Evolutionary conservation across 2,797 vertebrate genomes (phyloP).

Genomic region (Lagodon rhomboides): DNA sequence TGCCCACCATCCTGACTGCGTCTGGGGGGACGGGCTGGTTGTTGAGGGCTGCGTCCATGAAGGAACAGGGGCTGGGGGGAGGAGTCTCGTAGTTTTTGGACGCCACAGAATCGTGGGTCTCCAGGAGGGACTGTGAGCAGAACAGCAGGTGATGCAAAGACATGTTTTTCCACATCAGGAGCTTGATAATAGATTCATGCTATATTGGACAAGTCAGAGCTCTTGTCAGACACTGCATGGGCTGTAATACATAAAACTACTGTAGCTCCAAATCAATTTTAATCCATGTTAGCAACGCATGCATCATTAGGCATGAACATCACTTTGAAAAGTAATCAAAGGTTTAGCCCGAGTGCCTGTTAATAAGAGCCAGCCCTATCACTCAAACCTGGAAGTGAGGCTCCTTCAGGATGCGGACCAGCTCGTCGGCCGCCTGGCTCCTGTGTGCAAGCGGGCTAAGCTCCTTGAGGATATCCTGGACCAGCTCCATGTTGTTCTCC

Average conservation of each 20-base stretch:
- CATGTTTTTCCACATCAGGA: not conserved
- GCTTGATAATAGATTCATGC: not conserved
- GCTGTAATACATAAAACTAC: not conserved
- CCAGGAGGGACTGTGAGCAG: slow-evolving; percentile 90
- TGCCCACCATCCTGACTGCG: slow-evolving; percentile 96
- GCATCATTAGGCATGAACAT: slow-evolving; percentile 38
- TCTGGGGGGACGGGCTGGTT: slow-evolving; percentile 95
- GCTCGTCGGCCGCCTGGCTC: slow-evolving; percentile 88
- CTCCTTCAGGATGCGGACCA: slow-evolving; percentile 91
- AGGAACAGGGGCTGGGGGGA: slow-evolving; percentile 90
- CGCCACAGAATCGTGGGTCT: slow-evolving; percentile 96
- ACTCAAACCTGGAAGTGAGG: slow-evolving; percentile 95
- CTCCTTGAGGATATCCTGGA: slow-evolving; percentile 96
- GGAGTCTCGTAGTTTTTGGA: slow-evolving; percentile 96
- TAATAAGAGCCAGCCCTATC: slow-evolving; percentile 27
- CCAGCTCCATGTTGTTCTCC: slow-evolving; percentile 95
- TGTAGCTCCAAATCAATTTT: slow-evolving; percentile 40
- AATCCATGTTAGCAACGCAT: slow-evolving; percentile 32
- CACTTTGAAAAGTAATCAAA: slow-evolving; percentile 36
- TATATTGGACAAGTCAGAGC: slow-evolving; percentile 2
- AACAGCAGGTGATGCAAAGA: slow-evolving; percentile 14
- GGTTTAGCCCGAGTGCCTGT: slow-evolving; percentile 22
- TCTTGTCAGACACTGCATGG: not conserved
- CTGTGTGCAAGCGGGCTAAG: slow-evolving; percentile 85
- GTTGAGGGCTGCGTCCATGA: slow-evolving; percentile 90